These are phyloP conservation scores for Octodon degus DNA, from an alignment of 2,113 vertebrate genomes.

Conservation along the genomic window DNA sequence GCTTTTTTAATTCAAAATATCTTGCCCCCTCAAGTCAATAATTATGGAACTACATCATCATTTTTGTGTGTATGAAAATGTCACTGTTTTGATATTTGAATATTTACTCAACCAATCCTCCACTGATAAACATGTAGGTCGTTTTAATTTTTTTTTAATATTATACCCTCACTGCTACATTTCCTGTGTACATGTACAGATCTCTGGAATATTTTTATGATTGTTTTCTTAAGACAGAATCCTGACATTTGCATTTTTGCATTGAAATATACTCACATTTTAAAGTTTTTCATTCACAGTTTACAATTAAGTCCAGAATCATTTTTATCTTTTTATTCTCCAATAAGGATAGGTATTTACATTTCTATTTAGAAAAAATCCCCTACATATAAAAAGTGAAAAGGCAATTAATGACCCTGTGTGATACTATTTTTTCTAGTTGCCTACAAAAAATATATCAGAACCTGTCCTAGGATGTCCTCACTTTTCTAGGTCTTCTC, in stretches of 20 bases:
- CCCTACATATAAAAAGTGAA: not conserved
- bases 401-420: not conserved
- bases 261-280: not conserved
- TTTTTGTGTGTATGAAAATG: conserved; percentile 38
- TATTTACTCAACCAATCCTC: conserved; percentile 53
- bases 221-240: conserved; percentile 2
- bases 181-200: not conserved
- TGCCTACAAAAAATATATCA: not conserved
- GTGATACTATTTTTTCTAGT: not conserved
- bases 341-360: not conserved
- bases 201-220: conserved; percentile 12
- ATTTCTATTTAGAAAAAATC: conserved; percentile 24
- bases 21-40: not conserved
- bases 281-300: not conserved
- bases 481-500: not conserved
- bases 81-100: conserved; percentile 51
- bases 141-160: conserved; percentile 39
- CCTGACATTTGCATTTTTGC: conserved; percentile 22
- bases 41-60: not conserved
- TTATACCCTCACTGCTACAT: not conserved
- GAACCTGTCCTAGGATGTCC: not conserved
- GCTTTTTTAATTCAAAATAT: conserved; percentile 37
- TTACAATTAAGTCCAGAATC: not conserved
- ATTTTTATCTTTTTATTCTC: conserved; percentile 51
- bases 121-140: not conserved